These are phyloP conservation scores for Lasius fuliginosus DNA, from an alignment of 2,888 invertebrate genomes.

Conservation along the genomic window DNA sequence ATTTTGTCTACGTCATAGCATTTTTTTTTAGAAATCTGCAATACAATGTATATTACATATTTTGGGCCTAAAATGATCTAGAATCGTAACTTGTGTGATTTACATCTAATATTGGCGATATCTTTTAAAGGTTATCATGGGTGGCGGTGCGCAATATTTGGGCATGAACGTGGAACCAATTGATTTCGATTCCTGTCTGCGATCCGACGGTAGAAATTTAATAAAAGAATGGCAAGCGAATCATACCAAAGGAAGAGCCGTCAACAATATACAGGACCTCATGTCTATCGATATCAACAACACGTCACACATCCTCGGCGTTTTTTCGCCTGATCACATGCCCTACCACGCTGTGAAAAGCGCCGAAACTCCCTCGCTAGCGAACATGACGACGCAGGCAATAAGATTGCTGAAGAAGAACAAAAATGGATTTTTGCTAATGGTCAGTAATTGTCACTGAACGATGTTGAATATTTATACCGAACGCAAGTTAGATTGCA, in stretches of 20 bases:
- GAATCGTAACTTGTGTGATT: neutral
- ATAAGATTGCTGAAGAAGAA: slow-evolving; percentile 87
- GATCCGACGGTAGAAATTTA: slow-evolving; percentile 88
- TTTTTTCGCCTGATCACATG: slow-evolving; percentile 88
- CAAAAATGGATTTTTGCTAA: slow-evolving; percentile 87
- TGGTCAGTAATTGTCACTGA: slow-evolving; percentile 82
- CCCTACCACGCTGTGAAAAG: slow-evolving; percentile 87
- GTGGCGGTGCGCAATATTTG: slow-evolving; percentile 88
- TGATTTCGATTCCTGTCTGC: slow-evolving; percentile 84
- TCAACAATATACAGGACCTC: slow-evolving; percentile 85
- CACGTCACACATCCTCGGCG: slow-evolving; percentile 87
- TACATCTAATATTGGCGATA: slow-evolving; percentile 8
- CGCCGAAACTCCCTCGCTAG: slow-evolving; percentile 87
- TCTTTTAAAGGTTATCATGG: slow-evolving; percentile 87
- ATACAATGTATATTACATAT: neutral
- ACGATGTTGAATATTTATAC: neutral
- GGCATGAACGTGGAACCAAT: slow-evolving; percentile 77
- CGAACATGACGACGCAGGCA: slow-evolving; percentile 89
- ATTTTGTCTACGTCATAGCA: neutral
- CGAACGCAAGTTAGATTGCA: neutral
- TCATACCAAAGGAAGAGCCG: slow-evolving; percentile 84
- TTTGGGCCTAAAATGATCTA: neutral
- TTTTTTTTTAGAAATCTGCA: neutral
- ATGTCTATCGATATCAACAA: slow-evolving; percentile 84
- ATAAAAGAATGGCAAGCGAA: slow-evolving; percentile 87